Evolutionary conservation across 2,797 vertebrate species (phyloP), one percentile per base, ranked within the genome.

Genomic region (Sorex maritimensis): DNA sequence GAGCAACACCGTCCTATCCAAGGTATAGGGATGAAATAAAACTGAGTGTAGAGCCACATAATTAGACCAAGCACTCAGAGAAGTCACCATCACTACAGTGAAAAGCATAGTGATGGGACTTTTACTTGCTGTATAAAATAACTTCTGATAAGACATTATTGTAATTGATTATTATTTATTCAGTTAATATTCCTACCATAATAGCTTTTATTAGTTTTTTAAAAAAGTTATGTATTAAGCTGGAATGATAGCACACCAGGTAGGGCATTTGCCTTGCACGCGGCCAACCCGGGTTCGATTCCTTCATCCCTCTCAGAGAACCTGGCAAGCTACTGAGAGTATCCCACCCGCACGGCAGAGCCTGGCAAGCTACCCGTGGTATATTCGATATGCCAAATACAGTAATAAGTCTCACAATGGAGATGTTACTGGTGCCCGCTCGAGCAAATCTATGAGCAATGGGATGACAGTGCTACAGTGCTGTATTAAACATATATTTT

Each of bases 151-250:
- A 11, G 65, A 26, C 26, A 67, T 67, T 28, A 67, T 78, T 87
- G 19, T 52, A 68, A 68, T 93, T 58, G 72, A 19, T 72, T 91
- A 61, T 10, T 71, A 44, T 74, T 73, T 90, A 82, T 87, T 80
- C 17, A 86, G 15, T 34, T 10, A 2, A 19, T 23, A 28, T 6
- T 88, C 38, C 81, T 5, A 19, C 41, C 69, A 5, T 58, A 5
- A 82, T 81, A n/a, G 21, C 87, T 61, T 61, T 61, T 61, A 52
- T 75, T 91, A 52, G 49, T 95, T 65, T 93, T 92, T 95, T 74
- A 34, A 21, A 68, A 79, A 19, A 74, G 58, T 28, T 80, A 9
- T 85, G 21, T 23, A 74, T 44, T 88, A 67, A 95, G 8, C 34
- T 34, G 34, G 34, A 34, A 34, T 34, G 34, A 34, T 34, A 34